These are phyloP conservation scores for Poecilia latipinna DNA, from an alignment of 2,113 vertebrate genomes.

Conservation along the genomic window DNA sequence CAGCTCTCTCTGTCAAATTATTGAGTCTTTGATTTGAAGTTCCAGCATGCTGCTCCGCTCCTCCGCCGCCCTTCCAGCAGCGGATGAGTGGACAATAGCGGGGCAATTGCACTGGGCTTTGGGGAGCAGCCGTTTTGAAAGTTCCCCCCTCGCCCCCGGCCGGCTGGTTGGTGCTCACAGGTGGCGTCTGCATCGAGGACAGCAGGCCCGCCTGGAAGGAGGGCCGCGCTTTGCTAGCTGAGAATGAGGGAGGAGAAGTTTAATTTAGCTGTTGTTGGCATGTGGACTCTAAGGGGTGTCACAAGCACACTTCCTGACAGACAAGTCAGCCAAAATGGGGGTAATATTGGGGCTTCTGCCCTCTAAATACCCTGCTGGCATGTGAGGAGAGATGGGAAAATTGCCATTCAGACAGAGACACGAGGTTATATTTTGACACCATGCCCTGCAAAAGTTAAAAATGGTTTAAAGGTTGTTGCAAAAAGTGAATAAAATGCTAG, in stretches of 20 bases:
- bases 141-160: constrained; percentile 23
- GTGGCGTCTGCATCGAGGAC: constrained; percentile 40
- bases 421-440: not conserved
- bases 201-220: constrained; percentile 31
- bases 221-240: constrained; percentile 23
- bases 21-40: constrained; percentile 38
- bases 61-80: constrained; percentile 59
- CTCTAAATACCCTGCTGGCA: constrained; percentile 57
- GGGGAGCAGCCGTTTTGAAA: constrained; percentile 67
- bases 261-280: constrained; percentile 76
- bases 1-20: constrained; percentile 56
- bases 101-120: constrained; percentile 85
- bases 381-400: constrained; percentile 22
- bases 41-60: constrained; percentile 34
- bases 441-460: too few relatives aligned
- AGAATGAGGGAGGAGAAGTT: constrained; percentile 58
- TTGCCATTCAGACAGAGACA: constrained; percentile 34
- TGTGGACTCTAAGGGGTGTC: constrained; percentile 55
- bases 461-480: too few relatives aligned
- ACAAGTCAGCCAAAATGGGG: constrained; percentile 46
- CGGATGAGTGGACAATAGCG: constrained; percentile 81
- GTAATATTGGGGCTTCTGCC: constrained; percentile 43
- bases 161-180: constrained; percentile 46
- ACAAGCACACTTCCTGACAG: constrained; percentile 47
- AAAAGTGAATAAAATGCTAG: too few relatives aligned